Evolutionary conservation across 2,113 vertebrate species (phyloP), one percentile per base, ranked within the genome.

Genomic region (Cryptomyrus ogoouensis): DNA sequence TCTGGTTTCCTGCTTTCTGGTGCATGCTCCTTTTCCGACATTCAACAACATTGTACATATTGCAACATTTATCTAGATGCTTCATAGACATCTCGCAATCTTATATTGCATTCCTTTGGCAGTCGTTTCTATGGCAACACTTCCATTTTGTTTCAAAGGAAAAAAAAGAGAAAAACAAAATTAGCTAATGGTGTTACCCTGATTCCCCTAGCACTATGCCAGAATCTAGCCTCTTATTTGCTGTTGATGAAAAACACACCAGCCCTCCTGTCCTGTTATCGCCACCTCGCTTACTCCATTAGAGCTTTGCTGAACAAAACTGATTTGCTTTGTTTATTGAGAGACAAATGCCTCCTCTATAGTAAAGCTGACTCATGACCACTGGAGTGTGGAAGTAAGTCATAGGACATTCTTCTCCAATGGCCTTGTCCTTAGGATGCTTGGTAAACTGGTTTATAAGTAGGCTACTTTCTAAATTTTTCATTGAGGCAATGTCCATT

Each of bases 61-160:
- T 93, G 98, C 94, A 88, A 98, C 96, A 4, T 94, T 96, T 91
- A 96, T 96, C 92, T 97, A 97, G 47, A 98, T 96, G 90, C 93
- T 94, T 89, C 95, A 94, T 96, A 98, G 95, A 88, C 94, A 94
- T 93, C 93, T 96, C 89, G 92, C 96, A 1, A 97, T 97, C 91
- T 97, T 93, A 91, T 93, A 97, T 92, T 97, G 97, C 83, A 98
- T 97, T 91, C 97, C 97, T 90, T 93, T 96, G 74, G 95, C 88
- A 90, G 97, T 97, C 92, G 97, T 99, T 94, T 98, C 97, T 92
- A 98, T 94, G 91, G 97, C 97, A 94, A 98, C 96, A 88, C 95
- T 97, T 91, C 95, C 97, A 90, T 96, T 94, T 93, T 97, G 97
- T 90, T 90, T 93, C 91, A 96, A 93, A 92, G 91, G 94, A 93